A percentile compares a stretch with the other conserved stretches of the same genome.
phyloP scores from a whole-genome alignment of 2,113 vertebrate species.

The Trachemys scripta region DNA sequence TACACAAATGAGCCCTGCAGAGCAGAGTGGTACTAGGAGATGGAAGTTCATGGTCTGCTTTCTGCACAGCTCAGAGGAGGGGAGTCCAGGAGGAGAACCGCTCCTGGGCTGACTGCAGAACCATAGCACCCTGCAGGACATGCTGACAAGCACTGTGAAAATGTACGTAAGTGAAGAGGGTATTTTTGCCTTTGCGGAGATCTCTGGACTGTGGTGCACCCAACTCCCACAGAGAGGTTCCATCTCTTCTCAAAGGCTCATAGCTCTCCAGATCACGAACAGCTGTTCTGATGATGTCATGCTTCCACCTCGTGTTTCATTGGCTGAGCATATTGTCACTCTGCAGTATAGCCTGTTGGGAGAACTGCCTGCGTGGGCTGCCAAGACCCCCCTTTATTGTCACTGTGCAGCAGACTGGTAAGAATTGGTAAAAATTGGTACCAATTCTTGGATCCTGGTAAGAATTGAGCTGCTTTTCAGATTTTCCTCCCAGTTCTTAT shows the following conservation, averaged over 20 bases:
- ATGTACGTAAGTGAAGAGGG: too few species aligned
- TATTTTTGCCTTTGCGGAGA: not conserved
- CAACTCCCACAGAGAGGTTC: not conserved
- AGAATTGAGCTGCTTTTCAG: not conserved
- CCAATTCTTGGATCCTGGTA: not conserved
- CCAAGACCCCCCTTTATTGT: not conserved
- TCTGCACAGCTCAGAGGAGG: not conserved
- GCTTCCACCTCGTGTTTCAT: not conserved
- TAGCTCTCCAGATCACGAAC: not conserved
- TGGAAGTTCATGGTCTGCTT: not conserved
- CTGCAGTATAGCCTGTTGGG: not conserved
- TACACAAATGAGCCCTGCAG: not conserved
- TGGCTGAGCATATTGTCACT: not conserved
- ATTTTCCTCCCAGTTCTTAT: not conserved
- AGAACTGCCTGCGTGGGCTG: not conserved
- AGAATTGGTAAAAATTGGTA: too few species aligned
- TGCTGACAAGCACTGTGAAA: not conserved
- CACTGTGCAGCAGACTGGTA: not conserved
- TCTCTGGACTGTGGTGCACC: not conserved
- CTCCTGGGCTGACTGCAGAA: not conserved
- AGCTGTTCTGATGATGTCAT: not conserved
- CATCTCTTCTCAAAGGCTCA: not conserved
- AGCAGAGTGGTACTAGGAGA: not conserved
- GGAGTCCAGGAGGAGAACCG: not conserved
- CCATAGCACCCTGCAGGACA: not conserved